These are phyloP conservation scores for Pseudolaguvia tuberculata DNA, from an alignment of 2,113 vertebrate genomes.

Conservation along the genomic window DNA sequence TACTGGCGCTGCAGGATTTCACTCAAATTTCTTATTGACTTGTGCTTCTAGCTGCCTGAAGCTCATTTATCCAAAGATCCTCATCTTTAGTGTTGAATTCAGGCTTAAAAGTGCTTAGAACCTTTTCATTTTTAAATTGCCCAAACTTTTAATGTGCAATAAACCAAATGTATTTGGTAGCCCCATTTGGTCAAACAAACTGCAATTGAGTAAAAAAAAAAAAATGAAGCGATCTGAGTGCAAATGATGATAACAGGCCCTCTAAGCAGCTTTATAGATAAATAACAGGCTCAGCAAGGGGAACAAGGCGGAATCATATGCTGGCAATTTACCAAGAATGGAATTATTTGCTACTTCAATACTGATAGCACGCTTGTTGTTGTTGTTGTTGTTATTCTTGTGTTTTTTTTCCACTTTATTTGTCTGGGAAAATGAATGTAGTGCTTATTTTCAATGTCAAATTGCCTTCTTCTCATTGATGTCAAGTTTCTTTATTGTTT, in stretches of 20 bases:
- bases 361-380: conserved; percentile 1
- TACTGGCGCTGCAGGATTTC: too few relatives aligned
- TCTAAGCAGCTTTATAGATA: conserved; percentile 4
- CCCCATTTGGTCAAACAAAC: not conserved
- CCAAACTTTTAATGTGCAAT: not conserved
- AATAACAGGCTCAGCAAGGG: conserved; percentile 16
- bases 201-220: not conserved
- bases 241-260: not conserved
- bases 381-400: not conserved
- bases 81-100: not conserved
- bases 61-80: too few relatives aligned
- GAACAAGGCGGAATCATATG: conserved; percentile 1
- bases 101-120: too few relatives aligned
- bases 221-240: not conserved
- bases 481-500: conserved; percentile 1
- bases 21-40: too few relatives aligned
- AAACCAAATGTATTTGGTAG: not conserved
- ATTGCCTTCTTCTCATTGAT: conserved; percentile 11
- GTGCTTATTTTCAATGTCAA: conserved; percentile 15
- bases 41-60: too few relatives aligned
- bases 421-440: not conserved
- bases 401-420: not conserved
- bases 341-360: not conserved
- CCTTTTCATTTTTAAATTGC: not conserved
- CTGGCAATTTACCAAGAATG: not conserved